Conservation (phyloP, 2,888 invertebrate species). For the Sphaerophoria rueppellii region DNA sequence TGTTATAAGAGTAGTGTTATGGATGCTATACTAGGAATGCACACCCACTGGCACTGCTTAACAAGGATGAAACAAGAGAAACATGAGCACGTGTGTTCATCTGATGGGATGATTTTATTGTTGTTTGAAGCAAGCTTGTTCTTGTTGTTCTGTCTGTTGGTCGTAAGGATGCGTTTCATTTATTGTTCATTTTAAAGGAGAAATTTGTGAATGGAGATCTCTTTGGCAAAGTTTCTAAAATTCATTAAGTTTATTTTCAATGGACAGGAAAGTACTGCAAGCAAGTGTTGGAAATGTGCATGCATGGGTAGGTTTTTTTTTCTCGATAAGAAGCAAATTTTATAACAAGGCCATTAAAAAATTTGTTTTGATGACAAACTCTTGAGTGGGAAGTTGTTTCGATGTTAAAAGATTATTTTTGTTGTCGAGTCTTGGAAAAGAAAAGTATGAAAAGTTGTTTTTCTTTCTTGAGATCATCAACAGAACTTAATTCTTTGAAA, state of each 20-base stretch:
- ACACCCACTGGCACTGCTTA: too few relatives aligned
- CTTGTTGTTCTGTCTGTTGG: too few relatives aligned
- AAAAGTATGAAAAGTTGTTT: not conserved
- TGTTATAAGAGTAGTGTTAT: too few relatives aligned
- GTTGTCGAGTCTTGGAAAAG: not conserved
- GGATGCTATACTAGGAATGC: too few relatives aligned
- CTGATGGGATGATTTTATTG: too few relatives aligned
- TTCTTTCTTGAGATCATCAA: too few relatives aligned
- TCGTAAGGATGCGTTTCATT: too few relatives aligned
- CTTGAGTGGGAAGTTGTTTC: conserved; percentile 5
- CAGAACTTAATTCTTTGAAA: too few relatives aligned
- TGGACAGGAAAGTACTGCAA: not conserved
- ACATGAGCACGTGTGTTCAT: too few relatives aligned
- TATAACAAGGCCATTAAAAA: conserved; percentile 36
- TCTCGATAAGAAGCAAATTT: not conserved
- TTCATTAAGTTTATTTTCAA: conserved; percentile 23
- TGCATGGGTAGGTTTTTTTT: not conserved
- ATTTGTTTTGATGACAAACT: conserved; percentile 42
- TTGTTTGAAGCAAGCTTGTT: too few relatives aligned
- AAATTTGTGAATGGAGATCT: not conserved
- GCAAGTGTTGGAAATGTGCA: not conserved
- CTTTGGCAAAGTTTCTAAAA: conserved; percentile 31
- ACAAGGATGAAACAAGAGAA: too few relatives aligned
- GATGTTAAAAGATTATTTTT: conserved; percentile 1
- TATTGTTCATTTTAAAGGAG: too few relatives aligned